Conservation (phyloP, 2,888 invertebrate species). For the Trachelus iudaicus region DNA sequence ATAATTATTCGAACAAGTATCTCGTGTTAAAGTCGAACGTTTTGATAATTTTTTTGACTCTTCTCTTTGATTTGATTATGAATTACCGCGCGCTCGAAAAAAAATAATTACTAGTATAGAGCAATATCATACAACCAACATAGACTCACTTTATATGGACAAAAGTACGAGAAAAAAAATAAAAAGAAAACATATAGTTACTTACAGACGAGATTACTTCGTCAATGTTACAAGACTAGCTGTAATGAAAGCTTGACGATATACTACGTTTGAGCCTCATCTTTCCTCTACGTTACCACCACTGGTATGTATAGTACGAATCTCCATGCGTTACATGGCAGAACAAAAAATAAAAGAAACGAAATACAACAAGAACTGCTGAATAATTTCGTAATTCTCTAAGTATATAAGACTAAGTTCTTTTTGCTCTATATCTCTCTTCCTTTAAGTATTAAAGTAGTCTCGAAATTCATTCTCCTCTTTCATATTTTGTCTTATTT, state of each 20-base stretch:
- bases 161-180: neutral
- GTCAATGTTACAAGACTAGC: neutral
- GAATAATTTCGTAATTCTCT: slow-evolving; percentile 20
- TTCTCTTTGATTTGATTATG: neutral
- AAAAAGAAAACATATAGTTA: neutral
- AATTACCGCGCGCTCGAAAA: neutral
- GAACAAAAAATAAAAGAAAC: neutral
- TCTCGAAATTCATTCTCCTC: slow-evolving; percentile 20
- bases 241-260: neutral
- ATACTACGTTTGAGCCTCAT: neutral
- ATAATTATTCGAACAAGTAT: neutral
- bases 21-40: neutral
- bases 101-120: neutral
- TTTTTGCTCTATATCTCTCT: neutral
- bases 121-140: neutral
- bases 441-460: slow-evolving; percentile 32
- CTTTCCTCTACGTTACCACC: neutral
- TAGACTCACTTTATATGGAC: neutral
- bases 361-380: neutral
- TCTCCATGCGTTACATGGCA: neutral
- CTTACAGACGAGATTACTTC: neutral
- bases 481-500: slow-evolving; percentile 19
- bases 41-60: neutral
- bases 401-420: neutral
- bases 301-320: neutral